These are phyloP conservation scores for Carabus problematicus DNA, from an alignment of 2,888 invertebrate genomes.

Conservation along the genomic window DNA sequence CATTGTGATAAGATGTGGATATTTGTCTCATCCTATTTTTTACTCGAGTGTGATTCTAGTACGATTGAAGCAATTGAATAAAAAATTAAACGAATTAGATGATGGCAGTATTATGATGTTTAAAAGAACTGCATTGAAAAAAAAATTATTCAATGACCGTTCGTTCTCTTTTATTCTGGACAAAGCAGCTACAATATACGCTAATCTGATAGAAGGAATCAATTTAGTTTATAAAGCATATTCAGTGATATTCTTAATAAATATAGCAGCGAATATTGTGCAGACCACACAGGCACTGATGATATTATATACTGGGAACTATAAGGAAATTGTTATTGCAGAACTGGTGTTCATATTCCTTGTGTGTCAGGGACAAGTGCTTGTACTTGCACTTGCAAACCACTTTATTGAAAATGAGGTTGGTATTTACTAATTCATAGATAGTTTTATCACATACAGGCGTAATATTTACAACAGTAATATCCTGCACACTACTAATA, in stretches of 20 bases:
- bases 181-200: not conserved
- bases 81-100: not conserved
- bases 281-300: conserved; percentile 10
- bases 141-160: not conserved
- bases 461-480: not conserved
- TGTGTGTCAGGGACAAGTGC: conserved; percentile 16
- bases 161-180: not conserved
- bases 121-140: not conserved
- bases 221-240: conserved; percentile 8
- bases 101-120: not conserved
- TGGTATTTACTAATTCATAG: not conserved
- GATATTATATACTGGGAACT: conserved; percentile 17
- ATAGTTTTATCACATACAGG: too few relatives aligned
- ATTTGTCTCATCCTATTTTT: too few relatives aligned
- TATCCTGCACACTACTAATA: too few relatives aligned
- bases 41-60: too few relatives aligned
- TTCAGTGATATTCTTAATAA: conserved; percentile 10
- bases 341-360: conserved; percentile 7
- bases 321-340: conserved; percentile 6
- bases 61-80: conserved; percentile 12
- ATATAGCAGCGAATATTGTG: conserved; percentile 10
- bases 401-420: conserved; percentile 14
- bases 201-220: not conserved
- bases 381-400: not conserved
- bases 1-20: too few relatives aligned